Base-by-base conservation (phyloP, 2,113 vertebrate species). In the Taurulus bubalis region DNA sequence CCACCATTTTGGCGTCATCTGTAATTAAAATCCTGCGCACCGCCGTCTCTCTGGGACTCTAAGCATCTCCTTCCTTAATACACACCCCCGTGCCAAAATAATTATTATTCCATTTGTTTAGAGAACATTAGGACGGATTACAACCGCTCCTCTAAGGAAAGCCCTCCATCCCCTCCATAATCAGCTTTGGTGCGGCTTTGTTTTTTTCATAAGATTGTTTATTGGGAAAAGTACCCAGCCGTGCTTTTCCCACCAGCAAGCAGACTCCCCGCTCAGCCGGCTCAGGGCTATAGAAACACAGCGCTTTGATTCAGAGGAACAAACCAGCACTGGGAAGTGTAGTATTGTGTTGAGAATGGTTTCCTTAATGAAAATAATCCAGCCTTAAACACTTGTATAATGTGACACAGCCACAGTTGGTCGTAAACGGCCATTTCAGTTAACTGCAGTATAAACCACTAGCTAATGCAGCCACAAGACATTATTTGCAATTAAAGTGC, bases 141-240 rank as follows among this genome's bases (percentile, higher is more conserved):
- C 83, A 82, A 51, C 71, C 6, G 28, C 80, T 71, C 20, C 75
- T 85, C 49, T 0, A 68, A 77, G 71, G 86, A 79, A 90, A 90
- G 28, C 77, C 36, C 56, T 84, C 64, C 14, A 79, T 87, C 78
- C 77, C 79, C 32, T 80, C 82, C 82, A 74, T 90, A 91, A 92
- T 91, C 88, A 68, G 83, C 88, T 94, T 93, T 86, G 26, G 36
- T 65, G 45, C 10, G 1, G 71, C 83, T 88, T 87, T 91, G 85
- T 84, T 85, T 90, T 71, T 64, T 89, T 80, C 74, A 51, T 87
- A 77, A 86, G 82, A 84, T 82, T 71, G 85, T 89, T 90, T 85
- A 84, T 88, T 85, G 71, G 86, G 58, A 85, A 80, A 80, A 85
- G 79, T 84, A 74, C 66, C 73, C 63, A 71, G 79, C 38, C 1